Percentiles rank a stretch among this genome's conserved stretches.
Conservation (phyloP, 2,113 vertebrate genomes). For the Calypte anna region DNA sequence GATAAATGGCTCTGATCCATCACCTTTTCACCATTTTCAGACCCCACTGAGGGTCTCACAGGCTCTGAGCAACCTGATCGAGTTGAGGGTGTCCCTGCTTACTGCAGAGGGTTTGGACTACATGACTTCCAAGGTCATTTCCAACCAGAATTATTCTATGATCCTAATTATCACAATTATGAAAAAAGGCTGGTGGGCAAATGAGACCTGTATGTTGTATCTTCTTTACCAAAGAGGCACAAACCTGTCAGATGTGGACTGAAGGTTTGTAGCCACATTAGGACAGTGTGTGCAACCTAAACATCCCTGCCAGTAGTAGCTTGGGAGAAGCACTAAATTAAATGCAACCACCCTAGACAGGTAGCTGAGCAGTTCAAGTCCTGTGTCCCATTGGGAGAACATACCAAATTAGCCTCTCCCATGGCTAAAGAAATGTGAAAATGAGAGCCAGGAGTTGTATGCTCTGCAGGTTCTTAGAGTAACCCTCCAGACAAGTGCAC, state of each 20-base stretch:
- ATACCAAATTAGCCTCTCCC: not conserved
- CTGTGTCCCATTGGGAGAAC: accelerated
- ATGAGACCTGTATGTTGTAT: accelerated
- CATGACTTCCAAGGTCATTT: too few relatives aligned
- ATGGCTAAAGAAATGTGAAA: not conserved
- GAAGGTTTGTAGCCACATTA: not conserved
- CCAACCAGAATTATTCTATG: not conserved
- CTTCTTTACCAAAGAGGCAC: not conserved
- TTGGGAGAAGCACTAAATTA: not conserved
- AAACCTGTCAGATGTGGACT: not conserved
- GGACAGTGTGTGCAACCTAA: not conserved
- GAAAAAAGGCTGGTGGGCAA: not conserved
- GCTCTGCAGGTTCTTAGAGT: not conserved
- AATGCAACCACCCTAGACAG: not conserved
- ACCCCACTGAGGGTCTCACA: not conserved
- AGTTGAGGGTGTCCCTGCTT: too few relatives aligned
- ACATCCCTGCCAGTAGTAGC: accelerated
- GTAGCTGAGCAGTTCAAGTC: not conserved
- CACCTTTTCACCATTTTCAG: not conserved
- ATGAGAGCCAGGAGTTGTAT: not conserved
- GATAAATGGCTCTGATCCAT: not conserved
- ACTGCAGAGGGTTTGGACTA: too few relatives aligned
- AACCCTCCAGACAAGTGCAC: not conserved
- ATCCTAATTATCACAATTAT: not conserved
- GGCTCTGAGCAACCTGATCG: too few relatives aligned